Conservation (phyloP, 1,140 invertebrate genomes). For the Drosophila elegans region DNA sequence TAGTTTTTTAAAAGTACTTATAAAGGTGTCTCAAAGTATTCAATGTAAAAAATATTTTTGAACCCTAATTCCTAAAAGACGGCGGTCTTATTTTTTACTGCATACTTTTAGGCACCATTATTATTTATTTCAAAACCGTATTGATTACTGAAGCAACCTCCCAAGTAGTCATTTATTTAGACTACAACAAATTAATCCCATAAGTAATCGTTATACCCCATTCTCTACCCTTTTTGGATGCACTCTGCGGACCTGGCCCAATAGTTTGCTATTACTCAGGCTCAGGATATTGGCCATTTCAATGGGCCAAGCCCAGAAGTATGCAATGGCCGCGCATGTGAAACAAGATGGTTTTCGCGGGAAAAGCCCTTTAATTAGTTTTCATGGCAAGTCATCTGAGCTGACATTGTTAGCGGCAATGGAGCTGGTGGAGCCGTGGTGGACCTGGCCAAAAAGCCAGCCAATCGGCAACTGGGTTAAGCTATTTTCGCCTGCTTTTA, state of each 20-base stretch:
- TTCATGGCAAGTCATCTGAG: conserved; percentile 39
- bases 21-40: no score
- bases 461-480: conserved; percentile 59
- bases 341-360: conserved; percentile 26
- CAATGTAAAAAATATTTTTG: no score
- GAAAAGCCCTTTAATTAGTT: conserved; percentile 42
- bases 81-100: no score
- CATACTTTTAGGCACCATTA: no score
- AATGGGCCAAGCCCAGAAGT: conserved; percentile 13
- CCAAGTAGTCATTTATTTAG: no score
- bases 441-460: conserved; percentile 47
- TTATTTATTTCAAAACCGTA: no score
- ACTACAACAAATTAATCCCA: no score
- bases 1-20: no score
- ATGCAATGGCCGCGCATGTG: conserved; percentile 25
- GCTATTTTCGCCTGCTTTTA: conserved; percentile 27
- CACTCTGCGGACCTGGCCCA: not conserved
- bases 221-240: not conserved
- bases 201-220: not conserved
- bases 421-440: not conserved
- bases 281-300: conserved; percentile 13
- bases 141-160: no score
- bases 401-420: conserved; percentile 45
- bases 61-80: no score
- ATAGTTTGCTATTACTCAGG: conserved; percentile 25